phyloP scores from a whole-genome alignment of 92 coral and sea anemone genomes.

The Diadumene lineata region DNA sequence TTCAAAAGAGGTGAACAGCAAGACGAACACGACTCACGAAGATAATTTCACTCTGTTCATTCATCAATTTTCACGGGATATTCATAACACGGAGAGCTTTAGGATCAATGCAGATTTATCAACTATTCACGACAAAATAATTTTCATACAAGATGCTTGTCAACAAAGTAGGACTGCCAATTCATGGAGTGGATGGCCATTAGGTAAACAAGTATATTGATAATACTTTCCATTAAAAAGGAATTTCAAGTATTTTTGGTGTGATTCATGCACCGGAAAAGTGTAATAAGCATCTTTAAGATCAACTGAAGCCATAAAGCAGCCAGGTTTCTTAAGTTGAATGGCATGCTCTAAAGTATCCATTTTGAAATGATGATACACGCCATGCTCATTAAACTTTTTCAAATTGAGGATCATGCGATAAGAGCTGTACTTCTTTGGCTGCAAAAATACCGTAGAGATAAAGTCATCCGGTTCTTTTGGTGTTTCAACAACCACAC shows the following conservation, averaged over 20 bases:
- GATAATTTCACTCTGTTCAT: no score
- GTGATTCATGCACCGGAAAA: conserved; percentile 28
- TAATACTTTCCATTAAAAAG: conserved; percentile 27
- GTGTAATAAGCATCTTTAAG: conserved; percentile 48
- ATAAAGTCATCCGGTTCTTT: conserved; percentile 22
- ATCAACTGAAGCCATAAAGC: conserved; percentile 28
- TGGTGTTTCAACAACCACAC: conserved; percentile 8
- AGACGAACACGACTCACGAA: no score
- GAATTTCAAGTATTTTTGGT: conserved; percentile 55
- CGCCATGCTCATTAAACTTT: conserved; percentile 25
- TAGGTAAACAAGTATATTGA: conserved; percentile 59
- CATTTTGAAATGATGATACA: conserved; percentile 30
- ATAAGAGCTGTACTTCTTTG: conserved; percentile 47
- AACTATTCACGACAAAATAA: no score
- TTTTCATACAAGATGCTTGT: no score
- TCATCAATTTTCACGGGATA: no score
- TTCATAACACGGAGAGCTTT: no score
- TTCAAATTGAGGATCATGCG: conserved; percentile 53
- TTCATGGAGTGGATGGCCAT: conserved; percentile 55
- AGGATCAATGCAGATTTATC: no score
- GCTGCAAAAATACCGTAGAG: conserved; percentile 31
- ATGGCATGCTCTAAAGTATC: conserved; percentile 7
- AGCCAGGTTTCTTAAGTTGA: conserved; percentile 21
- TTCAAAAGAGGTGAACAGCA: no score
- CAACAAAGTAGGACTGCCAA: no score